Evolutionary conservation across 2,797 vertebrate species (phyloP), one percentile per base, ranked within the genome.

Genomic region (Neostethus bicornis): DNA sequence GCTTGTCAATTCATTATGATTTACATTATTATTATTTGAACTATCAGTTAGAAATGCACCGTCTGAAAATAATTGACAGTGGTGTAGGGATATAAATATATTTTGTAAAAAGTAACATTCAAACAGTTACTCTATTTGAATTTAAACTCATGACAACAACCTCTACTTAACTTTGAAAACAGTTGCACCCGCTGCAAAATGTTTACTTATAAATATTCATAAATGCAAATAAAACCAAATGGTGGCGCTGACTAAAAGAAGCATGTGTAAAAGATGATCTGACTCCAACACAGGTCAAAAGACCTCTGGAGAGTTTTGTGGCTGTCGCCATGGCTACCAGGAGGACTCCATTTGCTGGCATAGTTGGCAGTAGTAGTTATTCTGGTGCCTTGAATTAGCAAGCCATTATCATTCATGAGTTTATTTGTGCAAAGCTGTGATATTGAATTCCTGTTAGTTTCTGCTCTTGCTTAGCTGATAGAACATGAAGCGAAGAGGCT

Each of bases 401-500:
- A 53, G 28, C 60, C 51, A 83, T 89, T 88, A 87, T 85, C 85
- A 89, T 84, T 85, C 87, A 87, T 83, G 85, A 84, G 79, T 85
- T 85, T 83, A 82, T 83, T 81, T 87, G 78, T 79, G 83, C 80
- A 76, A 66, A 69, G 82, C 78, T 75, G 80, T 62, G 44, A 76
- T 83, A 85, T 62, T 81, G 76, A 73, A 85, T 80, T 78, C 57
- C 59, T 66, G 80, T 80, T 80, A 69, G 74, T 57, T 51, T 50
- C 29, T 21, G 54, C 63, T 24, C 59, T 50, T 2, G 56, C 47
- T 57, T 17, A n/a, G 59, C 78, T 78, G 80, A 80, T 60, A 48
- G 60, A 58, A 70, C 5, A 49, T 35, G 54, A 39, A 66, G 34
- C 10, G 62, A 80, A 61, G 58, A 52, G 3, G 57, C 20, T 50